Evolutionary conservation across 2,113 vertebrate species (phyloP).

Genomic region (Calidris pugnax): DNA sequence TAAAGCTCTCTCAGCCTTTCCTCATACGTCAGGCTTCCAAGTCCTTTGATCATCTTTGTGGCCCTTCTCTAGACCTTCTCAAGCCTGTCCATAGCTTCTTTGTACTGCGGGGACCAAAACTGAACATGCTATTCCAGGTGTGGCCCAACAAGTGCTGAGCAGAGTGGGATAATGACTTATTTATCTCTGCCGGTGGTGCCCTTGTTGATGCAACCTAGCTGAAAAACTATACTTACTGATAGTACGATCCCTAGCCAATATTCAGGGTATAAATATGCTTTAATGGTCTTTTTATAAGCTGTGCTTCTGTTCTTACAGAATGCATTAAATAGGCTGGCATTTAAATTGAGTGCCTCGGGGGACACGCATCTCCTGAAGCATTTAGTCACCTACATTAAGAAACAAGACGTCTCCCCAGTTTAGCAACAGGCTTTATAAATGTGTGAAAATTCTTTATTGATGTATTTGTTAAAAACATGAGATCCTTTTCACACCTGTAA

Average conservation of each 20-base stretch:
- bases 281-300: slow-evolving; percentile 21
- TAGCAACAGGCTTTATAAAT: slow-evolving; percentile 8
- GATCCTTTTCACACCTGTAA: slow-evolving; percentile 29
- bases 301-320: slow-evolving; percentile 4
- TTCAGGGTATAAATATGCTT: neutral
- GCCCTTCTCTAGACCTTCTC: neutral
- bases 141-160: neutral
- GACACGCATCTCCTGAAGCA: neutral
- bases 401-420: neutral
- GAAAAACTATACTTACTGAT: neutral
- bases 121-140: neutral
- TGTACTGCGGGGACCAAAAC: neutral
- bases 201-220: neutral
- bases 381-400: slow-evolving; percentile 3
- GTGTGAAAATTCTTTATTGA: slow-evolving; percentile 42
- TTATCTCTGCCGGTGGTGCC: neutral
- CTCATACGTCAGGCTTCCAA: neutral
- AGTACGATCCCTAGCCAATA: neutral
- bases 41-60: neutral
- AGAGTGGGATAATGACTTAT: neutral
- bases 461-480: slow-evolving; percentile 43
- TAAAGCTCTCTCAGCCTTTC: neutral
- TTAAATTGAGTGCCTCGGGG: neutral
- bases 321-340: slow-evolving; percentile 23
- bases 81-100: neutral